These are phyloP conservation scores for Takifugu rubripes DNA, from an alignment of 2,797 vertebrate genomes.

Conservation along the genomic window DNA sequence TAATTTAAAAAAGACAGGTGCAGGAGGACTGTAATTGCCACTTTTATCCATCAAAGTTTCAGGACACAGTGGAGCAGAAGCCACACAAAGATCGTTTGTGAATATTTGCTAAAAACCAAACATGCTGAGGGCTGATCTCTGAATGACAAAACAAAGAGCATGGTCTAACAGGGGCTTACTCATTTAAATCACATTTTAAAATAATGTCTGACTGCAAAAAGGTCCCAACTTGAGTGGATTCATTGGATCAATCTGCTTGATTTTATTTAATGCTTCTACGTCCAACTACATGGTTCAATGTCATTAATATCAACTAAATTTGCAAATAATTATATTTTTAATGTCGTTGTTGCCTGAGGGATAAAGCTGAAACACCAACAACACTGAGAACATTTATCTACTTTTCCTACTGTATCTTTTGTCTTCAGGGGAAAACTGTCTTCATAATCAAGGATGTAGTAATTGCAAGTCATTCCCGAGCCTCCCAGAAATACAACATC, in stretches of 20 bases:
- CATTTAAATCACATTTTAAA: slow-evolving; percentile 28
- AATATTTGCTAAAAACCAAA: slow-evolving; percentile 26
- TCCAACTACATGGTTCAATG: no score
- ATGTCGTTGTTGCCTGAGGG: background rate
- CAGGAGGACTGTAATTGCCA: background rate
- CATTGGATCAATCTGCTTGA: no score
- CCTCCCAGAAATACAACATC: no score
- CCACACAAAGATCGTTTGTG: slow-evolving; percentile 2
- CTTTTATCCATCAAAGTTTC: slow-evolving; percentile 14
- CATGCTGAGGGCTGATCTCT: slow-evolving; percentile 13
- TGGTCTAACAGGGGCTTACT: slow-evolving; percentile 18
- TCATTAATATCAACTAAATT: no score
- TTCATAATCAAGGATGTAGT: no score
- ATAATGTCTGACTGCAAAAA: slow-evolving; percentile 20
- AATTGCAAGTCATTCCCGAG: no score
- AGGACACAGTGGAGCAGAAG: slow-evolving; percentile 5
- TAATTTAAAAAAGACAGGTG: background rate
- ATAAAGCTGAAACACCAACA: background rate
- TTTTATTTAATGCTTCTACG: no score
- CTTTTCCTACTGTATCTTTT: background rate
- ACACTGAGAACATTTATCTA: background rate
- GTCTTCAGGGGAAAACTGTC: background rate
- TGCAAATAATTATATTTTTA: background rate
- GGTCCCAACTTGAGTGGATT: slow-evolving; percentile 2
- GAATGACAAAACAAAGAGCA: slow-evolving; percentile 11